A percentile compares a stretch with the other conserved stretches of the same genome.
phyloP scores from a whole-genome alignment of 2,113 vertebrate genomes.

The Athene noctua region DNA sequence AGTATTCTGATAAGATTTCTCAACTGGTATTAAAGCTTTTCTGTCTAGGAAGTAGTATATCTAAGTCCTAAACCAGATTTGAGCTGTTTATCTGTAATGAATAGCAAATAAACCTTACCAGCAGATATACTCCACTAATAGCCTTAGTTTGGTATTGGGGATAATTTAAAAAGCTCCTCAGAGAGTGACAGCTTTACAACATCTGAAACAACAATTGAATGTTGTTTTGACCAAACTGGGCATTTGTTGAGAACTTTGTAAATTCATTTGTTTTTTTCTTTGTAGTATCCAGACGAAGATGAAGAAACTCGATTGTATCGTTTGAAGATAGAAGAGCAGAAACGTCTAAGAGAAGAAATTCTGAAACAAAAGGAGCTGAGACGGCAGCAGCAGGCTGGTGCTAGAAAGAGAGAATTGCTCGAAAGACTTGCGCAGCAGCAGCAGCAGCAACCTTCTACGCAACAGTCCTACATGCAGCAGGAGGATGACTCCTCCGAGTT shows the following conservation, averaged over 20 bases:
- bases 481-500: conserved; percentile 41
- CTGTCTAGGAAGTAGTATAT: neutral
- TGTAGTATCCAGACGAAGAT: conserved; percentile 88
- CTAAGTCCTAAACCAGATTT: neutral
- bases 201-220: neutral
- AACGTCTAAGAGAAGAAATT: conserved; percentile 92
- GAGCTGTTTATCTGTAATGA: conserved; percentile 34
- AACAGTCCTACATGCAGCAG: conserved; percentile 48
- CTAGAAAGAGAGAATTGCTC: conserved; percentile 90
- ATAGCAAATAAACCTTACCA: conserved; percentile 13
- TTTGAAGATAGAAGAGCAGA: conserved; percentile 96
- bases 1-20: conserved; percentile 63
- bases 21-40: conserved; percentile 19
- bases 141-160: neutral
- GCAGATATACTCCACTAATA: neutral
- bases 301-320: conserved; percentile 93
- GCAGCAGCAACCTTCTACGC: conserved; percentile 53
- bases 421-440: conserved; percentile 85
- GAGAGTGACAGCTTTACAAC: neutral
- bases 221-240: neutral
- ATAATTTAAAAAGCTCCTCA: neutral
- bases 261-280: neutral
- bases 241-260: neutral
- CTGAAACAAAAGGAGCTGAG: conserved; percentile 91
- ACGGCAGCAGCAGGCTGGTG: conserved; percentile 93